A percentile compares a stretch with the other conserved stretches of the same genome.
phyloP scores from a whole-genome alignment of 1,140 invertebrate species.

The Trichonephila inaurata region DNA sequence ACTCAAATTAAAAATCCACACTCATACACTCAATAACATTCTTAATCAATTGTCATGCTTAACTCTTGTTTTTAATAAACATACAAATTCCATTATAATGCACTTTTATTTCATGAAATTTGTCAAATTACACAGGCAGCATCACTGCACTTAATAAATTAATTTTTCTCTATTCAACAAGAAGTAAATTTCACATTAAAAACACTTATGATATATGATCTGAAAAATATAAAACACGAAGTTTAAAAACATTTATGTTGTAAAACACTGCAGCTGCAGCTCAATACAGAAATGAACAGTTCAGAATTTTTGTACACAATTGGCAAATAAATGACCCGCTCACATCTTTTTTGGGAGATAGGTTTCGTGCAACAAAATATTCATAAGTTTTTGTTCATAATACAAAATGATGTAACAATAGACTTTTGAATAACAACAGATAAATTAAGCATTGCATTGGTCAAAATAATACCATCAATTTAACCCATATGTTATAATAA shows the following conservation, averaged over 20 bases:
- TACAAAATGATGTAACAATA: neutral
- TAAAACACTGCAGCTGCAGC: slow-evolving; percentile 33
- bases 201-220: slow-evolving; percentile 66
- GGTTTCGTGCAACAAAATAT: neutral
- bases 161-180: slow-evolving; percentile 63
- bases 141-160: slow-evolving; percentile 62
- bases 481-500: neutral
- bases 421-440: neutral
- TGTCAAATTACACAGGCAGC: slow-evolving; percentile 58
- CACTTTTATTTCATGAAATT: slow-evolving; percentile 69
- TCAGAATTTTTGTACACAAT: slow-evolving; percentile 18
- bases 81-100: slow-evolving; percentile 16
- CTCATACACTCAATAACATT: too few species aligned
- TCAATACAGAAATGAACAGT: slow-evolving; percentile 14
- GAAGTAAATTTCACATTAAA: slow-evolving; percentile 46
- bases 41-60: too few species aligned
- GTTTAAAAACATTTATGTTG: slow-evolving; percentile 55
- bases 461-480: neutral
- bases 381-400: slow-evolving; percentile 40
- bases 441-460: neutral
- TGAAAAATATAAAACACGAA: slow-evolving; percentile 67
- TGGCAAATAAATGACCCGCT: slow-evolving; percentile 63
- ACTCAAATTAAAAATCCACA: too few species aligned
- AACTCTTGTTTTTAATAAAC: too few species aligned
- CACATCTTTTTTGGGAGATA: neutral